A percentile compares a stretch with the other conserved stretches of the same genome.
phyloP scores from a whole-genome alignment of 1,140 invertebrate genomes.

The Rhagoletis pomonella region DNA sequence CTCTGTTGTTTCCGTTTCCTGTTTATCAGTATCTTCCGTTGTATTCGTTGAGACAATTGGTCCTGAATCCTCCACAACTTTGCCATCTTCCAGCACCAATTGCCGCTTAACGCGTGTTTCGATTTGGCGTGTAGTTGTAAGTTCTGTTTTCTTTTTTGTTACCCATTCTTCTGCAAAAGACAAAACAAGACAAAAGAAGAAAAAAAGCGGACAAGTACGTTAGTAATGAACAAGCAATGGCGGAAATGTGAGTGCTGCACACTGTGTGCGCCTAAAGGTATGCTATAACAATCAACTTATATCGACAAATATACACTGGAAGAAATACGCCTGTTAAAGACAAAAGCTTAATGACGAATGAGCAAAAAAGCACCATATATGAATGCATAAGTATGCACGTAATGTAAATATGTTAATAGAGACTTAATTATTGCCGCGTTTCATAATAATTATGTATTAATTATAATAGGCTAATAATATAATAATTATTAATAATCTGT shows the following conservation, averaged over 20 bases:
- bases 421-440: no score
- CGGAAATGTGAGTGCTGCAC: neutral
- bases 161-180: constrained; percentile 89
- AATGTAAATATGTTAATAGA: no score
- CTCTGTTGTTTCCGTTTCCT: constrained; percentile 90
- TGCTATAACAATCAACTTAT: neutral
- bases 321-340: neutral
- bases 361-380: no score
- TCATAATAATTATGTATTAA: no score
- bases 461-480: no score
- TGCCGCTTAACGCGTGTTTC: constrained; percentile 92
- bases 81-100: constrained; percentile 90
- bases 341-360: no score
- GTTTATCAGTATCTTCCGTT: constrained; percentile 90
- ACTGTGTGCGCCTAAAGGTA: constrained; percentile 53
- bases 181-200: constrained; percentile 54
- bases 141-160: constrained; percentile 89
- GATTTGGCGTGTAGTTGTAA: constrained; percentile 91
- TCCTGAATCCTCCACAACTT: constrained; percentile 90
- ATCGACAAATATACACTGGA: neutral
- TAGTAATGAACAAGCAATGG: neutral
- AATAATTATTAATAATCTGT: no score
- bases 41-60: constrained; percentile 91
- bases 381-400: no score
- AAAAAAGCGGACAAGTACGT: neutral